A percentile compares a stretch with the other conserved stretches of the same genome.
These are phyloP conservation scores for Lepidotrigona ventralis DNA, from an alignment of 1,140 invertebrate species.

Conservation along the genomic window DNA sequence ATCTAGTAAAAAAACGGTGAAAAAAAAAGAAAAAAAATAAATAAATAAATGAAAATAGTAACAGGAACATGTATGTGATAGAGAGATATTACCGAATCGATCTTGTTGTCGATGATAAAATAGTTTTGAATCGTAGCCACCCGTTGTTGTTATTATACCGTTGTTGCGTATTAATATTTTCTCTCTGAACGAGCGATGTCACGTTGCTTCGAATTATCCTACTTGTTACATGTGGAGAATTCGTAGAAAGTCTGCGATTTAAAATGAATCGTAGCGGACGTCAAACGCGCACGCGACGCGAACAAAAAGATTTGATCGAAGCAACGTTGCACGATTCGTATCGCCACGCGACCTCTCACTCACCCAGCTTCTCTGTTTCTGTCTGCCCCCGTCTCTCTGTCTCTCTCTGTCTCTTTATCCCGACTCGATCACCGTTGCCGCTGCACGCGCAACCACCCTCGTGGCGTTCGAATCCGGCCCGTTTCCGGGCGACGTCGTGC, in stretches of 20 bases:
- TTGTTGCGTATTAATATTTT: slow-evolving; percentile 7
- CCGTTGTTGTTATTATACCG: background rate
- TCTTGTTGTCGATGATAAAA: background rate
- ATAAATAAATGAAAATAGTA: background rate
- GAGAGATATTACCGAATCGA: background rate
- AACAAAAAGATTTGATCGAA: slow-evolving; percentile 42
- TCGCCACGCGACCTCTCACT: slow-evolving; percentile 36
- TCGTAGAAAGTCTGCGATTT: background rate
- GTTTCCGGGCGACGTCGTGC: slow-evolving; percentile 7
- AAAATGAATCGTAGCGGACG: background rate
- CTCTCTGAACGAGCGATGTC: background rate
- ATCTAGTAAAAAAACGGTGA: background rate
- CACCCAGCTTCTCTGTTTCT: slow-evolving; percentile 59
- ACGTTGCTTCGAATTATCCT: slow-evolving; percentile 8
- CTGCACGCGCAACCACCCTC: slow-evolving; percentile 50
- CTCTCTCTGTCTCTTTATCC: slow-evolving; percentile 37
- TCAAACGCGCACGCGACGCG: background rate
- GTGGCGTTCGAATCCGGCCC: slow-evolving; percentile 19
- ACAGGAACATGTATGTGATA: background rate
- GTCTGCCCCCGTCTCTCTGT: slow-evolving; percentile 38
- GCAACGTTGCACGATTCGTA: slow-evolving; percentile 40
- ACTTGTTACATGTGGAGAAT: too few relatives aligned
- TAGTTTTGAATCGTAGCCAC: slow-evolving; percentile 15
- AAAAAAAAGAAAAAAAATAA: background rate
- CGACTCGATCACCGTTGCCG: slow-evolving; percentile 36